Base-by-base conservation (phyloP, 1,140 invertebrate genomes). In the Drosophila baimaii region DNA sequence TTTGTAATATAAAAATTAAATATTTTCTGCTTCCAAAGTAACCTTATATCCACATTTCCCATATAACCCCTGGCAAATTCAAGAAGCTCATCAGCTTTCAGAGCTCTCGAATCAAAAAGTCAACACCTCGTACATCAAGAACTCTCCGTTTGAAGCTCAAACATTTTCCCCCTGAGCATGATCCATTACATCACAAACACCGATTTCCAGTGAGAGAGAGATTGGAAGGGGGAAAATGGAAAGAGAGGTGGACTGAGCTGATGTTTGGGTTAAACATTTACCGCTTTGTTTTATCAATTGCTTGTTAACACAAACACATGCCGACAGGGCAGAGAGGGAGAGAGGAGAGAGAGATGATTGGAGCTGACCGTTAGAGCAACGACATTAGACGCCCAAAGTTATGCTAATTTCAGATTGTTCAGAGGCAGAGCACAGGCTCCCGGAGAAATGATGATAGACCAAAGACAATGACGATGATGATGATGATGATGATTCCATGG, bases 241-340 rank as follows among this genome's bases (percentile, higher is more conserved):
- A 52, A n/a, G 29, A 29, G 29, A 21, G 49, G 23, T 31, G 29
- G 37, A 25, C 19, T 2, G 1, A 8, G 23, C 49, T 27, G 12
- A 47, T 31, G 49, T 55, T 54, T 47, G n/a, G 51, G 44, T 65
- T 49, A 66, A 77, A 76, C 47, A 58, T 77, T 77, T 77, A 77
- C 73, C 75, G 74, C 64, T 70, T 77, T 77, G 75, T 70, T 77
- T 77, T 70, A 77, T 77, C 75, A 77, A 77, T 77, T 77, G 66
- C 74, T 78, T 78, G 74, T 78, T 78, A 78, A 64, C 65, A 71
- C 68, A 71, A 47, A 57, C 65, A 58, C 68, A 71, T 39, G 15
- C 65, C 57, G 63, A 25, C 47, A 39, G 15, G 47, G 33, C n/a
- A n/a, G n/a, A n/a, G n/a, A n/a, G n/a, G n/a, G n/a, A n/a, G n/a